Conservation (phyloP, 2,113 vertebrate genomes). For the Ochotona curzoniae region DNA sequence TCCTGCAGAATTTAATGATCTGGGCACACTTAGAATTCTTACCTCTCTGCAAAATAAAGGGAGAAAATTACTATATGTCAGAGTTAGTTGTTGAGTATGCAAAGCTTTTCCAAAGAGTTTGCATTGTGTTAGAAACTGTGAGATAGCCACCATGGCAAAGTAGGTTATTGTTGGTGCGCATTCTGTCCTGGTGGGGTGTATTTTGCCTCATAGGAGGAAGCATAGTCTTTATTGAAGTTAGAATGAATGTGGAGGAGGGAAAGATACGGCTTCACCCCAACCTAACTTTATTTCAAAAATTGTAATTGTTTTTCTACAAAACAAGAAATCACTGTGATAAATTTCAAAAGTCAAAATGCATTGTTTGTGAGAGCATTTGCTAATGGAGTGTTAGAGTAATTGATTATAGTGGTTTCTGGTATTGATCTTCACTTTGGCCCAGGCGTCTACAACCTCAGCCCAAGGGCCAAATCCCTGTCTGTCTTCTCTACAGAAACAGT, state of each 20-base stretch:
- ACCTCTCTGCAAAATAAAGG: slow-evolving; percentile 18
- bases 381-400: background rate
- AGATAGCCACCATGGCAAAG: background rate
- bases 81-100: background rate
- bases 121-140: background rate
- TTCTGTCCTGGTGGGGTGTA: background rate
- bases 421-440: background rate
- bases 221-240: background rate
- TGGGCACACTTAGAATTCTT: slow-evolving; percentile 21
- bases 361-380: background rate
- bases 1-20: slow-evolving; percentile 34
- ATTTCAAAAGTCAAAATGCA: background rate
- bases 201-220: background rate
- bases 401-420: slow-evolving; percentile 12
- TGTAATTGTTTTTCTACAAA: too few relatives aligned
- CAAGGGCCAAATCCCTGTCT: background rate
- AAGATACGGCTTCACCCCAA: too few relatives aligned
- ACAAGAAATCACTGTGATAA: too few relatives aligned
- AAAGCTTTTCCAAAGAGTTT: background rate
- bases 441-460: background rate
- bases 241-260: too few relatives aligned
- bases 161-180: background rate
- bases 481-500: background rate
- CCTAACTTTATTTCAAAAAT: too few relatives aligned
- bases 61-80: background rate